Base-by-base conservation (phyloP, 1,140 invertebrate species). In the Bombus cullumanus region DNA sequence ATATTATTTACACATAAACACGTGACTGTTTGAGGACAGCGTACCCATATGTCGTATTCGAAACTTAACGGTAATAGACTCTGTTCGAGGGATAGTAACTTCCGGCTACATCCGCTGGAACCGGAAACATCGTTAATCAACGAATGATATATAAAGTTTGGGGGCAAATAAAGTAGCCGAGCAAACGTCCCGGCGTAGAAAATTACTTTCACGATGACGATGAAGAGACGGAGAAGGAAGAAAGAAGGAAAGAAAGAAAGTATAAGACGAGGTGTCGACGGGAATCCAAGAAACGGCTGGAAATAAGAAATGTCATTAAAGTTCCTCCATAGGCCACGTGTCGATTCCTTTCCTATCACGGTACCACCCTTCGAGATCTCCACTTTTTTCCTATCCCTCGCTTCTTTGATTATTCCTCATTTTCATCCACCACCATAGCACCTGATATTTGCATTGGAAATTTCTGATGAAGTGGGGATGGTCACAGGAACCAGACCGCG, bases 291-390 rank as follows among this genome's bases (percentile, higher is more conserved):
- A 28, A 77, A 62, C 57, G 75, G 41, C 34, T 69, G 82, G 83
- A 91, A 90, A 89, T 91, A 91, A 91, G 90, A 91, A 91, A 91
- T 91, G 89, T 90, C 90, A 91, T 91, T 91, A 91, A 92, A 92
- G 89, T 90, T 92, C 89, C 86, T 83, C 57, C 68, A 77, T 74
- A 57, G 72, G 39, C 85, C 75, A 59, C 73, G 74, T 86, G 78
- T 88, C 86, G 78, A 86, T 87, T 69, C 83, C 66, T 69, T 64
- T 57, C 64, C 68, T 72, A n/a, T 79, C 59, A 77, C 59, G 37
- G 57, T 81, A 59, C 62, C 59, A 3, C 15, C n/a, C 41, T 57
- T 68, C 43, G 39, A 86, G 74, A 47, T 73, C 37, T 62, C 15
- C 71, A 13, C n/a, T 71, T 85, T 62, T 77, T 71, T 47, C 28